phyloP scores from a whole-genome alignment of 1,140 invertebrate species.

The Drosophila funebris region DNA sequence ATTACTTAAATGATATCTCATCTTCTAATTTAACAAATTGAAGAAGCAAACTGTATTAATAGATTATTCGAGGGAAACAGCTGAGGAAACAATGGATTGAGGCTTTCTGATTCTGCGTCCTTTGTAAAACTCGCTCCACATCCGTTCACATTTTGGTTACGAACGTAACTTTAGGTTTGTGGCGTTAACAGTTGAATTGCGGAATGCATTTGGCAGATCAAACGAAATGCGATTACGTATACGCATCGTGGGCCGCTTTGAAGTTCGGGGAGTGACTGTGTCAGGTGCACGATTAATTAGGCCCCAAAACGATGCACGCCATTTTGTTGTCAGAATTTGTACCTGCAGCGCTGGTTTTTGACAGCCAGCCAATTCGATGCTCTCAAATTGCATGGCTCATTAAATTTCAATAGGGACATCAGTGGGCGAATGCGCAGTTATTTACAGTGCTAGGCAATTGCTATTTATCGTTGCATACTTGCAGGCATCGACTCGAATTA shows the following conservation, averaged over 20 bases:
- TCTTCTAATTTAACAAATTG: too few species aligned
- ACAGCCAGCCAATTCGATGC: constrained; percentile 59
- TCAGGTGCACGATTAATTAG: constrained; percentile 57
- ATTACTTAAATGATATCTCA: too few species aligned
- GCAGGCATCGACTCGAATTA: constrained; percentile 19
- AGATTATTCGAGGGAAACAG: background rate
- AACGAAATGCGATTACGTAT: constrained; percentile 60
- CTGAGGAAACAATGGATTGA: background rate
- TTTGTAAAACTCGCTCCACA: constrained; percentile 10
- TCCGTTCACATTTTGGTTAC: constrained; percentile 21
- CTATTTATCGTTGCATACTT: constrained; percentile 45
- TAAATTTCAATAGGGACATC: constrained; percentile 46
- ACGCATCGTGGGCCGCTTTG: constrained; percentile 28
- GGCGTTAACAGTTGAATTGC: constrained; percentile 34
- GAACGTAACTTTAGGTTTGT: background rate
- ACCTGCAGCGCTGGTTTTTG: constrained; percentile 54
- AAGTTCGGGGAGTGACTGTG: constrained; percentile 24
- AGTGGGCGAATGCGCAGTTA: constrained; percentile 13
- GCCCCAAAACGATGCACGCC: constrained; percentile 48
- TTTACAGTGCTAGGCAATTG: constrained; percentile 12
- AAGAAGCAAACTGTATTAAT: too few species aligned
- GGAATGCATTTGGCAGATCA: constrained; percentile 49
- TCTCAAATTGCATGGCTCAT: constrained; percentile 59
- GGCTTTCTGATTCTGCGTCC: background rate
- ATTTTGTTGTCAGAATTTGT: constrained; percentile 58